Conservation (phyloP, 1,140 invertebrate genomes). For the Pararge aegeria region DNA sequence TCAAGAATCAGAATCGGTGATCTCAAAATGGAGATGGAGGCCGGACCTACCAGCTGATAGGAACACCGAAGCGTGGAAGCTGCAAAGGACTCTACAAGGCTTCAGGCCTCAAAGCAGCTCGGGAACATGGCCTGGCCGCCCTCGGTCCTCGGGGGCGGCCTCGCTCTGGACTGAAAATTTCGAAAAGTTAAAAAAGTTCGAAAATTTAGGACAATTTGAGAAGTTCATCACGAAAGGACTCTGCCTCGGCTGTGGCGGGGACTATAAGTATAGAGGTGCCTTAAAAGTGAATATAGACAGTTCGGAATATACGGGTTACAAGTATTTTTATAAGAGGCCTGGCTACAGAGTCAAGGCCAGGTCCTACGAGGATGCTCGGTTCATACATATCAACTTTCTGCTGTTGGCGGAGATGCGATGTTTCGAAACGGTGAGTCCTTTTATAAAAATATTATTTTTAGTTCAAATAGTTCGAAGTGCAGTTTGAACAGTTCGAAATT, state of each 20-base stretch:
- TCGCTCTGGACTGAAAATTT: constrained; percentile 28
- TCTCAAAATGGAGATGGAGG: constrained; percentile 73
- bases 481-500: too few species aligned
- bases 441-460: not conserved
- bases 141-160: constrained; percentile 56
- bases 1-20: constrained; percentile 62
- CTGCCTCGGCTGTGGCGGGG: constrained; percentile 66
- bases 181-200: not conserved
- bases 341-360: constrained; percentile 64
- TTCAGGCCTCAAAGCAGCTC: constrained; percentile 40
- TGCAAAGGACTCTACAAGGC: constrained; percentile 56
- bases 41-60: constrained; percentile 62
- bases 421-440: constrained; percentile 83
- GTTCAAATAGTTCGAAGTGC: too few species aligned
- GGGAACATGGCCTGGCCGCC: constrained; percentile 73
- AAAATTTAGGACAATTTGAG: constrained; percentile 30
- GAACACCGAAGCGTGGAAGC: constrained; percentile 67
- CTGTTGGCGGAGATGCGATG: constrained; percentile 81
- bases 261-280: constrained; percentile 65
- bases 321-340: constrained; percentile 57
- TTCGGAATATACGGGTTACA: constrained; percentile 76
- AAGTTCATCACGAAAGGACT: constrained; percentile 61
- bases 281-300: constrained; percentile 67
- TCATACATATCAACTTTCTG: constrained; percentile 82
- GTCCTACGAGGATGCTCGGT: constrained; percentile 82